These are phyloP conservation scores for Euschistus heros DNA, from an alignment of 1,140 invertebrate species.

Conservation along the genomic window DNA sequence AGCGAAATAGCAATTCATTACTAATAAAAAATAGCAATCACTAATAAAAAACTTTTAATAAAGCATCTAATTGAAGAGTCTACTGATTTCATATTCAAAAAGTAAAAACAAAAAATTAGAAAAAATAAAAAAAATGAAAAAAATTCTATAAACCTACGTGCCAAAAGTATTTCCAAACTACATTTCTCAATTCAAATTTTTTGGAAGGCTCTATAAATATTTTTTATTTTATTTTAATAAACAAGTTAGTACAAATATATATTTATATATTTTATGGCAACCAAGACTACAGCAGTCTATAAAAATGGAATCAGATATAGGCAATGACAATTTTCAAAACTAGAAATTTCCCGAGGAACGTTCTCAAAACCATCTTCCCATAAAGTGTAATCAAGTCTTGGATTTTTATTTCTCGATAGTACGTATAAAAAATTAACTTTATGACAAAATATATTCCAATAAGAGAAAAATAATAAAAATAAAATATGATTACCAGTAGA, in stretches of 20 bases:
- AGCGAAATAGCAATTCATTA: slow-evolving; percentile 14
- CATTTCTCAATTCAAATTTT: slow-evolving; percentile 1
- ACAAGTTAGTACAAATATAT: slow-evolving; percentile 23
- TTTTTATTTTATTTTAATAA: not conserved
- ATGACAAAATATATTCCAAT: slow-evolving; percentile 23
- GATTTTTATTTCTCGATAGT: slow-evolving; percentile 15
- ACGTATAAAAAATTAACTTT: slow-evolving; percentile 19
- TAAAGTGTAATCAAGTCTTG: slow-evolving; percentile 16
- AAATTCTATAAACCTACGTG: slow-evolving; percentile 2
- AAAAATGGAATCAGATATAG: slow-evolving; percentile 22
- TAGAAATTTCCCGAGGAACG: not conserved
- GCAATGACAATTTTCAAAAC: slow-evolving; percentile 22
- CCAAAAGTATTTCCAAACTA: slow-evolving; percentile 14
- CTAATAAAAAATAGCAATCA: no score
- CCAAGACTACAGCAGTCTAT: slow-evolving; percentile 23
- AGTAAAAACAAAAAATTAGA: not conserved
- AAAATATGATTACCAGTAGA: slow-evolving; percentile 21
- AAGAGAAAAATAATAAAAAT: not conserved
- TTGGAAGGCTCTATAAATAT: slow-evolving; percentile 20
- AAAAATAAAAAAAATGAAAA: not conserved
- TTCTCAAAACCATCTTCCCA: slow-evolving; percentile 15
- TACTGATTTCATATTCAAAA: slow-evolving; percentile 9
- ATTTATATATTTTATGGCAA: slow-evolving; percentile 20
- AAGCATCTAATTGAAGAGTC: not conserved
- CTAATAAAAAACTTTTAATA: no score